phyloP scores from a whole-genome alignment of 2,888 invertebrate species.

The Parnassius orleans region DNA sequence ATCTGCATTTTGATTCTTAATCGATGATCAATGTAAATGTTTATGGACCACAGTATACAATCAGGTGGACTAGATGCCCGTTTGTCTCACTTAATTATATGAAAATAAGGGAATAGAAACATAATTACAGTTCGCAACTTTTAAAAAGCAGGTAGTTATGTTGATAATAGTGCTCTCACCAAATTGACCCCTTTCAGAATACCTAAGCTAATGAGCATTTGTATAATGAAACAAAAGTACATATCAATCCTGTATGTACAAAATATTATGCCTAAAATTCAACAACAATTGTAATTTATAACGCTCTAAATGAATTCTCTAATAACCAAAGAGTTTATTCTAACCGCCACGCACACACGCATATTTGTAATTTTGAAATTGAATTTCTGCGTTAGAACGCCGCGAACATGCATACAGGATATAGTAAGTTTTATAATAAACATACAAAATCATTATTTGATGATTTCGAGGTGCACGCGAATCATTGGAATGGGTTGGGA shows the following conservation, averaged over 20 bases:
- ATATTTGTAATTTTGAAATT: constrained; percentile 43
- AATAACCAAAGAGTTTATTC: constrained; percentile 61
- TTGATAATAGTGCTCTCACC: too few relatives aligned
- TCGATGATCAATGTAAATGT: too few relatives aligned
- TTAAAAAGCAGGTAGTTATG: too few relatives aligned
- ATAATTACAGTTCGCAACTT: too few relatives aligned
- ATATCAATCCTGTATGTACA: constrained; percentile 31
- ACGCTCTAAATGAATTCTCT: constrained; percentile 57
- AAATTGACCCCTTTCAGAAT: background rate
- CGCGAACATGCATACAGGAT: constrained; percentile 30
- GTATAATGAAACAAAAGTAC: constrained; percentile 22
- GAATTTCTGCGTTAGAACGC: constrained; percentile 37
- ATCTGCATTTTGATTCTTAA: too few relatives aligned
- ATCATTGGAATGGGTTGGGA: constrained; percentile 61
- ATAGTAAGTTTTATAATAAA: constrained; percentile 70
- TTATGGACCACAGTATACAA: too few relatives aligned
- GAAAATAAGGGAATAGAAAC: too few relatives aligned
- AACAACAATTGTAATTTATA: constrained; percentile 49
- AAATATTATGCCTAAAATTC: constrained; percentile 42
- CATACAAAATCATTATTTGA: constrained; percentile 79
- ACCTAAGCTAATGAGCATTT: constrained; percentile 18
- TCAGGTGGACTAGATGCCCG: too few relatives aligned
- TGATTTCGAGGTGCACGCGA: constrained; percentile 72
- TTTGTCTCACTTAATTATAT: too few relatives aligned
- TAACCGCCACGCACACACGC: constrained; percentile 47